Percentiles rank a stretch among this genome's conserved stretches.
These are phyloP conservation scores for Trichogramma evanescens DNA, from an alignment of 2,888 invertebrate species.

Conservation along the genomic window DNA sequence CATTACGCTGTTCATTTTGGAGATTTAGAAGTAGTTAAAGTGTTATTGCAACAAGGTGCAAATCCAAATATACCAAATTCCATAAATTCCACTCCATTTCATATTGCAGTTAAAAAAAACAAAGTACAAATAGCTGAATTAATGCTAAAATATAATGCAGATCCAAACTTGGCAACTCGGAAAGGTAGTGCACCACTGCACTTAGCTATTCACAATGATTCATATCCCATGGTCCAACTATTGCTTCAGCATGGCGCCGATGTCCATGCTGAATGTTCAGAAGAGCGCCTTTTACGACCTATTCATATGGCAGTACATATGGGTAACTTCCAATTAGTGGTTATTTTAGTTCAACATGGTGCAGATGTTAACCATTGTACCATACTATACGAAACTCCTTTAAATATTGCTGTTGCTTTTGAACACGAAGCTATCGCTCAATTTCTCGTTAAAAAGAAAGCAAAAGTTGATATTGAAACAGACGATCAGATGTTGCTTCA, in stretches of 20 bases:
- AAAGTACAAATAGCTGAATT: background rate
- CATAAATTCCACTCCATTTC: slow-evolving; percentile 8
- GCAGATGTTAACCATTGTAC: slow-evolving; percentile 7
- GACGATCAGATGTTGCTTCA: slow-evolving; percentile 2
- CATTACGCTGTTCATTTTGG: slow-evolving; percentile 8
- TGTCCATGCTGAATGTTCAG: background rate
- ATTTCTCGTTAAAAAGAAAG: slow-evolving; percentile 3
- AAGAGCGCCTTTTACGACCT: background rate
- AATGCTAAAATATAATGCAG: slow-evolving; percentile 1
- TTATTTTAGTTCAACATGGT: slow-evolving; percentile 3
- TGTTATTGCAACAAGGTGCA: slow-evolving; percentile 2
- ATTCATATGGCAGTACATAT: slow-evolving; percentile 10
- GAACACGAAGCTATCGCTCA: slow-evolving; percentile 8
- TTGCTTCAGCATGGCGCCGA: slow-evolving; percentile 2
- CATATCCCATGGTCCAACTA: background rate
- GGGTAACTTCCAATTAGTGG: slow-evolving; percentile 3
- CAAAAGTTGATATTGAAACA: slow-evolving; percentile 1
- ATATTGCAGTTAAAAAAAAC: slow-evolving; percentile 9
- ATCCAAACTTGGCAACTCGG: slow-evolving; percentile 1
- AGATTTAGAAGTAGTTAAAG: slow-evolving; percentile 1
- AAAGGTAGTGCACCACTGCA: background rate
- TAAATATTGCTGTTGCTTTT: slow-evolving; percentile 10
- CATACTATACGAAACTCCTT: slow-evolving; percentile 7
- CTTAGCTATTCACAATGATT: background rate
- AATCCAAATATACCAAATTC: slow-evolving; percentile 3